These are phyloP conservation scores for Hedya salicella DNA, from an alignment of 2,888 invertebrate species.

Conservation along the genomic window DNA sequence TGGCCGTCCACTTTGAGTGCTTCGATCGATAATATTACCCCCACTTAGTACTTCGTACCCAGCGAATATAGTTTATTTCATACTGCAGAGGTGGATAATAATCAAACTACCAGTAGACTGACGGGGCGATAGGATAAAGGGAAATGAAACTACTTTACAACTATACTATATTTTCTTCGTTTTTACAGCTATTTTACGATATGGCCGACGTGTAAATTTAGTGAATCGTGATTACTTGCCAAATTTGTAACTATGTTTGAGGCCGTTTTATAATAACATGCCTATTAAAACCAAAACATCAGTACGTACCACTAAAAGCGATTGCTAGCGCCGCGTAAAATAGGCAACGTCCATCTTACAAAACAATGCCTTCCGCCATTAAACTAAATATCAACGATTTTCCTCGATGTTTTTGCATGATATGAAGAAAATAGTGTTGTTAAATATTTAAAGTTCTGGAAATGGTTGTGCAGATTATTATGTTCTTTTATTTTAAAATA, in stretches of 20 bases:
- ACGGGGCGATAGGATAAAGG: not conserved
- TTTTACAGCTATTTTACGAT: not conserved
- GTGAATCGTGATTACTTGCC: not conserved
- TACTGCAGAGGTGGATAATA: not conserved
- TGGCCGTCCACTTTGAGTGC: too few relatives aligned
- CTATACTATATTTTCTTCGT: too few relatives aligned
- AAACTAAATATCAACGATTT: conserved; percentile 24
- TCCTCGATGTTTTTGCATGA: conserved; percentile 22
- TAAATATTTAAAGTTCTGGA: conserved; percentile 10
- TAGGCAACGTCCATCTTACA: conserved; percentile 15
- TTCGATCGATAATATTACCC: too few relatives aligned
- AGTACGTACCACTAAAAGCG: conserved; percentile 1
- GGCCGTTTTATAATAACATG: conserved; percentile 6
- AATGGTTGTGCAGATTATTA: conserved; percentile 2
- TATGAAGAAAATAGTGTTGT: conserved; percentile 9
- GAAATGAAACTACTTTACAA: not conserved
- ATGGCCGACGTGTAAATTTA: too few relatives aligned
- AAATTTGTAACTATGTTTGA: conserved; percentile 3
- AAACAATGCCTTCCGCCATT: conserved; percentile 29
- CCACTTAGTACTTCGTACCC: too few relatives aligned
- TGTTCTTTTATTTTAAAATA: too few relatives aligned
- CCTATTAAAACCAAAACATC: conserved; percentile 9
- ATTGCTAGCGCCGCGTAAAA: not conserved
- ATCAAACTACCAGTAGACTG: conserved; percentile 3
- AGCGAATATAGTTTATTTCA: too few relatives aligned